Evolutionary conservation across 2,113 vertebrate species (phyloP).

Genomic region (Sapayoa aenigma): DNA sequence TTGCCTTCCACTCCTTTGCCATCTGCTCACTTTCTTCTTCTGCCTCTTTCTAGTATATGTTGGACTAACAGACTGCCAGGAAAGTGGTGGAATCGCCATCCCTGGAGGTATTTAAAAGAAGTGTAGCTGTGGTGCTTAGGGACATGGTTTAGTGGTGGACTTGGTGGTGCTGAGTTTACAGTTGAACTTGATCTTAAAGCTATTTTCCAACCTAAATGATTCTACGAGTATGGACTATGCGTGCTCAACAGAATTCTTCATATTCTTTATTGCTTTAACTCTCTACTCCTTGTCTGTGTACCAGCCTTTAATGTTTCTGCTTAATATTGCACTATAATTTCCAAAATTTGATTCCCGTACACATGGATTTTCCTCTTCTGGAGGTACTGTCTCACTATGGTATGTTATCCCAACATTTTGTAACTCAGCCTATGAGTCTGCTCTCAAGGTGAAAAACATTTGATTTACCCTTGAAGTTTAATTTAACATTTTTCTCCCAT

Average conservation of each 20-base stretch:
- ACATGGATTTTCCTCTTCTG: neutral
- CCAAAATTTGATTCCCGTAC: neutral
- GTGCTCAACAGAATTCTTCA: neutral
- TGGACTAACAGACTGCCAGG: neutral
- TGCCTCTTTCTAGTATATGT: neutral
- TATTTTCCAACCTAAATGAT: neutral
- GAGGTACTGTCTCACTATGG: neutral
- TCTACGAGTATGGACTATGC: neutral
- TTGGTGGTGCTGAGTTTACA: neutral
- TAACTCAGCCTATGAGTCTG: neutral
- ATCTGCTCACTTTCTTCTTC: neutral
- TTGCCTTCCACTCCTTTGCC: neutral
- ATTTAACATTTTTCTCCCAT: neutral
- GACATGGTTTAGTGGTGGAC: neutral
- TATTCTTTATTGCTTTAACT: neutral
- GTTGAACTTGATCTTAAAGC: no score
- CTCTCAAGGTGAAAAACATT: conserved; percentile 4
- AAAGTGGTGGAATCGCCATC: neutral
- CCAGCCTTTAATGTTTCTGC: neutral
- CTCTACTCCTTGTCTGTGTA: neutral
- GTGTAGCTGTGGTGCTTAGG: accelerated
- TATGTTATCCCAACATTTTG: neutral
- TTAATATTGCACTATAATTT: neutral
- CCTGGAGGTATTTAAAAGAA: neutral
- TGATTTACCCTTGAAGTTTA: neutral